Conservation (phyloP, 2,888 invertebrate species). For the Noctua janthe region DNA sequence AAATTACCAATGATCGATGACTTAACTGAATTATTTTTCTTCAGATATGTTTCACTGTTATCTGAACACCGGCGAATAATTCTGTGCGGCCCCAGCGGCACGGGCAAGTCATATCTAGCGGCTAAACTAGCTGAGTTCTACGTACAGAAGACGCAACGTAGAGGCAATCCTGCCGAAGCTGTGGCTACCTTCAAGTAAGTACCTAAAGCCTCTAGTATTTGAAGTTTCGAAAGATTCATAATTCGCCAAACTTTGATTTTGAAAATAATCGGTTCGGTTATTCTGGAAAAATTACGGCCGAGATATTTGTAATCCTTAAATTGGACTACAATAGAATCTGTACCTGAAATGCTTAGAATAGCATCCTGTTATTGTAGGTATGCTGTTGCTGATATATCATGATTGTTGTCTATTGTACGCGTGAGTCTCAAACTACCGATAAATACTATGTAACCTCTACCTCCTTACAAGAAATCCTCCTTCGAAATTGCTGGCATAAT, state of each 20-base stretch:
- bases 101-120: constrained; percentile 98
- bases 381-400: not conserved
- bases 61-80: constrained; percentile 98
- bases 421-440: not conserved
- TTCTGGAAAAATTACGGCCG: not conserved
- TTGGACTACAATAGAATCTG: not conserved
- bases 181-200: constrained; percentile 98
- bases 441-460: not conserved
- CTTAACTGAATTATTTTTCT: not conserved
- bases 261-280: not conserved
- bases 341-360: not conserved
- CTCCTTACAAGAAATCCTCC: not conserved
- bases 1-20: not conserved
- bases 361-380: not conserved
- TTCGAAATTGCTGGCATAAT: not conserved
- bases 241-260: not conserved
- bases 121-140: constrained; percentile 98
- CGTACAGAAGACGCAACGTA: constrained; percentile 94
- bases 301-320: not conserved
- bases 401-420: not conserved
- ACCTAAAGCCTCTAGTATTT: not conserved
- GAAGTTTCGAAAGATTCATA: not conserved
- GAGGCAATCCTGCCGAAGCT: constrained; percentile 96
- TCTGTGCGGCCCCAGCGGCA: constrained; percentile 98
- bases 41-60: constrained; percentile 94